Evolutionary conservation across 2,113 vertebrate species (phyloP).

Genomic region (Mungos mungo): DNA sequence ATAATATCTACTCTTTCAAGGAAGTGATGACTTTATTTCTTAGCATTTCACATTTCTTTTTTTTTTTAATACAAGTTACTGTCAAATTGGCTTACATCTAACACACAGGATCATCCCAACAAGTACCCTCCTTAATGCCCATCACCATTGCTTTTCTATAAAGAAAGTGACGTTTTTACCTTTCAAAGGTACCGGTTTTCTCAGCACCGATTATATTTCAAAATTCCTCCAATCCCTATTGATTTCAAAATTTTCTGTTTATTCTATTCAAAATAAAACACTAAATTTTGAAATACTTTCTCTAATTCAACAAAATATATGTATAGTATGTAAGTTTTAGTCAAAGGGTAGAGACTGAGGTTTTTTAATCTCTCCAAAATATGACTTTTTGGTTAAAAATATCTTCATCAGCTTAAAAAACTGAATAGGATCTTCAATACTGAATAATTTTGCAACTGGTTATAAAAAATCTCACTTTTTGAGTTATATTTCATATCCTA

Average conservation of each 20-base stretch:
- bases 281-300: neutral
- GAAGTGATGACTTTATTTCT: slow-evolving; percentile 1
- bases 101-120: no score
- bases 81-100: no score
- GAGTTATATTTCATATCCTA: neutral
- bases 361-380: neutral
- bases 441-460: neutral
- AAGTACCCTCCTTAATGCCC: no score
- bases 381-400: neutral
- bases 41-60: neutral
- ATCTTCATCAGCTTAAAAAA: neutral
- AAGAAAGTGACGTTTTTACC: neutral
- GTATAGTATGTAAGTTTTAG: neutral
- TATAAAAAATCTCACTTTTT: neutral
- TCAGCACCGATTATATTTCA: neutral
- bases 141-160: neutral
- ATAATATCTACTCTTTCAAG: neutral
- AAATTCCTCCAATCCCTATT: neutral
- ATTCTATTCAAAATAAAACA: neutral
- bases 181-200: neutral
- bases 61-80: no score
- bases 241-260: neutral
- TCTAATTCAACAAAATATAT: neutral
- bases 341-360: neutral
- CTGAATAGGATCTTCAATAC: neutral